Base-by-base conservation (phyloP, 2,113 vertebrate genomes). In the Mionectes macconnelli region DNA sequence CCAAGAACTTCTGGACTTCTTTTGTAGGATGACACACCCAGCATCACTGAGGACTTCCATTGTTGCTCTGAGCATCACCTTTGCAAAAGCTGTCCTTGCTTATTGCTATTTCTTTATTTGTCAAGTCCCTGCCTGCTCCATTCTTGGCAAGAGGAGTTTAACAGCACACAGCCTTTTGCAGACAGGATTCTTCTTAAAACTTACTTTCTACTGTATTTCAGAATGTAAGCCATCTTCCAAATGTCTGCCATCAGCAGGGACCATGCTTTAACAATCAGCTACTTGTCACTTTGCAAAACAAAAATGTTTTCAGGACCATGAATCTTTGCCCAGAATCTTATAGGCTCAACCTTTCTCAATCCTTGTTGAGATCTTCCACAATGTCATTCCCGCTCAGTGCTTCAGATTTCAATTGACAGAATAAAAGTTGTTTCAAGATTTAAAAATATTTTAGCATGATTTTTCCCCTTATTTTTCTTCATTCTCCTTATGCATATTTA, bases 221-320 rank as follows among this genome's bases (percentile, higher is more conserved):
- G 45, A 77, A 24, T 55, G 63, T 84, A 75, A 95, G 39, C 17
- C 59, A 55, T 67, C 97, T 92, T 90, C 42, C 27, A 68, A 77
- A 73, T n/a, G 19, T 76, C 73, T 92, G 57, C 69, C 85, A 90
- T 79, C 44, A 97, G 69, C 60, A 82, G 27, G 30, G 23, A 91
- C 72, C 44, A 68, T 55, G 68, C 56, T 87, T 90, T 89, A 96
- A 93, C 62, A 87, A 80, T 80, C 83, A 94, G 64, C 84, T 92
- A 81, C 84, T 47, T 79, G 67, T 92, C 57, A 75, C 81, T 92
- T 56, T 83, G 44, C 72, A 90, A 97, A 97, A 93, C 79, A 92
- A 85, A 40, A 50, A 75, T 28, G 60, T 53, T 92, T 93, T 77
- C 68, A 83, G 74, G 74, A 85, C 53, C 6, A 30, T 10, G 81